Evolutionary conservation across 2,113 vertebrate species (phyloP).

Genomic region (Rhadina sibilatrix): DNA sequence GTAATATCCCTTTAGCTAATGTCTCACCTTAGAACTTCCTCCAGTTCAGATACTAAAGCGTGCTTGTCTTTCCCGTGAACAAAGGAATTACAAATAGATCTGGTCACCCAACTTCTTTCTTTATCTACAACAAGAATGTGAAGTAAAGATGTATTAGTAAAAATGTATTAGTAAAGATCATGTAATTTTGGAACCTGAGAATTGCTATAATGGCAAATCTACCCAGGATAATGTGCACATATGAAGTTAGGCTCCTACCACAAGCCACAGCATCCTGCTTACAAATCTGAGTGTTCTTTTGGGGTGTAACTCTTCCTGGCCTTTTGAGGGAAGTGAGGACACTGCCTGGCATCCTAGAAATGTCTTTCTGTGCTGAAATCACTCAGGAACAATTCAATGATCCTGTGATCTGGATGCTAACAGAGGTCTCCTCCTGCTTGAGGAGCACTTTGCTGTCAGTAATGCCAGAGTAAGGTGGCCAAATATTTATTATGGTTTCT

Average conservation of each 20-base stretch:
- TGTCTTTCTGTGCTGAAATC: not conserved
- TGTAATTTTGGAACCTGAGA: not conserved
- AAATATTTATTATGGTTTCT: not conserved
- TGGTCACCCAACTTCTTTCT: not conserved
- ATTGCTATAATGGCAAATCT: not conserved
- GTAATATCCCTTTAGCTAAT: not conserved
- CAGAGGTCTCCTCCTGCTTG: not conserved
- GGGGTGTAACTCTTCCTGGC: not conserved
- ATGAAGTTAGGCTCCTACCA: not conserved
- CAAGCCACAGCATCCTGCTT: not conserved
- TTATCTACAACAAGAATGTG: constrained; percentile 7
- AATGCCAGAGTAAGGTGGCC: not conserved
- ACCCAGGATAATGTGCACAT: not conserved
- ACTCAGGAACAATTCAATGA: not conserved
- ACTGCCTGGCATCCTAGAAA: not conserved
- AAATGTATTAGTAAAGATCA: not conserved
- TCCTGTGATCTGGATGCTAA: not conserved
- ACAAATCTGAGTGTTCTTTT: not conserved
- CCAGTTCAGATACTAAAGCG: not conserved
- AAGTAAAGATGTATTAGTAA: not conserved
- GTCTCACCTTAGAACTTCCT: constrained; percentile 59
- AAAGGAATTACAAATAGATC: constrained; percentile 28
- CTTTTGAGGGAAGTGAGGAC: not conserved
- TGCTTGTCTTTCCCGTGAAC: not conserved
- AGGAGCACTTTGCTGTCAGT: not conserved